Evolutionary conservation across 2,888 invertebrate species (phyloP).

Genomic region (Lymantria monacha): DNA sequence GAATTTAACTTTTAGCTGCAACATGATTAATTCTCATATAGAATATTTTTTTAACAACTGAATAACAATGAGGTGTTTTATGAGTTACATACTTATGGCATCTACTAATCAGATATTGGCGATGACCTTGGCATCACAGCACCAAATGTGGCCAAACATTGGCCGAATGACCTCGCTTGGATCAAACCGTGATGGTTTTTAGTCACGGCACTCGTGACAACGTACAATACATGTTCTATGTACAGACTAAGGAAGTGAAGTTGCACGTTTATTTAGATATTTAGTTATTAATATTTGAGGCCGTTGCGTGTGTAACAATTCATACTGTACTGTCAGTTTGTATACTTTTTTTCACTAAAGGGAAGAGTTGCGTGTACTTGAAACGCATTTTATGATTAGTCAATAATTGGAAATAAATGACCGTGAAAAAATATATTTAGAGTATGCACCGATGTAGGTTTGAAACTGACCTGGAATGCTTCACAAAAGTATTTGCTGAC

Average conservation of each 20-base stretch:
- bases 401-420: neutral
- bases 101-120: conserved; percentile 36
- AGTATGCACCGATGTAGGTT: no score
- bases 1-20: no score
- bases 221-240: conserved; percentile 25
- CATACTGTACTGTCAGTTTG: neutral
- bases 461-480: no score
- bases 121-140: conserved; percentile 59
- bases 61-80: conserved; percentile 45
- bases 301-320: conserved; percentile 1
- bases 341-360: neutral
- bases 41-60: conserved; percentile 19
- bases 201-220: conserved; percentile 61
- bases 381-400: neutral
- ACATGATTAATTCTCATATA: no score
- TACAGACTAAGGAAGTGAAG: conserved; percentile 24
- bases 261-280: conserved; percentile 10
- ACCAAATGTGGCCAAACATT: conserved; percentile 70
- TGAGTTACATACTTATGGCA: conserved; percentile 10
- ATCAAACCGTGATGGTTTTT: conserved; percentile 58
- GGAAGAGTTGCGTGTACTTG: neutral
- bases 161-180: conserved; percentile 63
- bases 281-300: no score
- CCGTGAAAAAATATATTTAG: no score
- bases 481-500: no score